These are phyloP conservation scores for Betta splendens DNA, from an alignment of 2,797 vertebrate genomes.

Conservation along the genomic window DNA sequence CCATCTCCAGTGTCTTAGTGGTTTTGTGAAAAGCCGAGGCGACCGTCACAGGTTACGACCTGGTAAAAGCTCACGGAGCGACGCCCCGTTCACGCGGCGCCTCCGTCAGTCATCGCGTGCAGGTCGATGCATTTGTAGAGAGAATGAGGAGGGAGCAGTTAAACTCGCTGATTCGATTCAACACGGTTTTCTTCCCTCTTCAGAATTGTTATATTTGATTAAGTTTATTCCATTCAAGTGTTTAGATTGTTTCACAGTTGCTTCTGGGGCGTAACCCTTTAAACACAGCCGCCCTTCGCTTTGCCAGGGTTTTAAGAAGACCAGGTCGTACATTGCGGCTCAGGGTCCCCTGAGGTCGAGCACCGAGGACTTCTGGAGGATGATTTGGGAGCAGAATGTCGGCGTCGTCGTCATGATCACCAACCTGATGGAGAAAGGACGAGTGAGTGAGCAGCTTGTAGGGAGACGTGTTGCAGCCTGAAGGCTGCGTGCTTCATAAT, in stretches of 20 bases:
- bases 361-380: conserved; percentile 96
- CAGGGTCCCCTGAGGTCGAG: conserved; percentile 94
- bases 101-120: conserved; percentile 46
- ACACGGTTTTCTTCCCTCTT: no score
- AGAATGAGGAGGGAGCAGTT: conserved; percentile 34
- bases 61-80: conserved; percentile 39
- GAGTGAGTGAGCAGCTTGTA: conserved; percentile 81
- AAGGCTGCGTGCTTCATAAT: no score
- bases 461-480: no score
- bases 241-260: no score
- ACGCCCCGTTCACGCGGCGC: conserved; percentile 34
- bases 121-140: conserved; percentile 45
- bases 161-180: no score
- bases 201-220: no score
- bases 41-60: conserved; percentile 36
- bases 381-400: conserved; percentile 97
- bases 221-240: no score
- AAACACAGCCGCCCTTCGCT: conserved; percentile 1
- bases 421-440: conserved; percentile 95
- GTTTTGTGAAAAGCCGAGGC: conserved; percentile 43
- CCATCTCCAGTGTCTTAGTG: conserved; percentile 25
- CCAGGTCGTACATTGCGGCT: conserved; percentile 92
- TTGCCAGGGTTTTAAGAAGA: conserved; percentile 88
- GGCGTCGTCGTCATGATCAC: conserved; percentile 97
- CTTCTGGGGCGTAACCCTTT: no score